These are phyloP conservation scores for Fukomys damarensis DNA, from an alignment of 2,113 vertebrate species.

Conservation along the genomic window DNA sequence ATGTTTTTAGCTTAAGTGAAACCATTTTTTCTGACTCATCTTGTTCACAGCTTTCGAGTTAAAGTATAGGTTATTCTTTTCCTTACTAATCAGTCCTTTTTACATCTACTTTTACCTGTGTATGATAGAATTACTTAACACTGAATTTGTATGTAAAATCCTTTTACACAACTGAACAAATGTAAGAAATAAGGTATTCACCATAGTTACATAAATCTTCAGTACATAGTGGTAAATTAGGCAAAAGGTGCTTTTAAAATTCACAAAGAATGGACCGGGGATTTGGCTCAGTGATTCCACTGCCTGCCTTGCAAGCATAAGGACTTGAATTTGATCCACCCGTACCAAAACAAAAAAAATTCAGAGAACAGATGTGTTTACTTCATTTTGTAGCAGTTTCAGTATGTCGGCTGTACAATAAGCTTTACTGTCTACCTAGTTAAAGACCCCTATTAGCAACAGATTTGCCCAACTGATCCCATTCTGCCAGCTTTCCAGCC, in stretches of 20 bases:
- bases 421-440: not conserved
- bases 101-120: slow-evolving; percentile 1
- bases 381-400: slow-evolving; percentile 24
- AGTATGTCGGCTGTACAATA: not conserved
- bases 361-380: not conserved
- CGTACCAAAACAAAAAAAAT: too few species aligned
- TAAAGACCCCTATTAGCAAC: not conserved
- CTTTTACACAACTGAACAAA: slow-evolving; percentile 31
- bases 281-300: too few species aligned
- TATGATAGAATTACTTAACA: not conserved
- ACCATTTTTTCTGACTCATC: slow-evolving; percentile 17
- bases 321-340: too few species aligned
- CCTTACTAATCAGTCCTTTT: not conserved
- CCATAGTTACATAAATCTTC: not conserved
- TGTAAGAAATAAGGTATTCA: slow-evolving; percentile 4
- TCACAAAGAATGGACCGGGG: too few species aligned
- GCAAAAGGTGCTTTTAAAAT: not conserved
- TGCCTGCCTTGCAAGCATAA: too few species aligned
- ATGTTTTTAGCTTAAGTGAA: slow-evolving; percentile 43
- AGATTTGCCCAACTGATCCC: not conserved
- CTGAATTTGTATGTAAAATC: slow-evolving; percentile 29
- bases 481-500: not conserved
- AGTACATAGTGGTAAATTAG: not conserved
- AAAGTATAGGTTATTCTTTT: slow-evolving; percentile 24
- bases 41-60: slow-evolving; percentile 8